A percentile compares a stretch with the other conserved stretches of the same genome.
These are phyloP conservation scores for Parazoanthus swiftii DNA, from an alignment of 92 coral and sea anemone species.

Conservation along the genomic window DNA sequence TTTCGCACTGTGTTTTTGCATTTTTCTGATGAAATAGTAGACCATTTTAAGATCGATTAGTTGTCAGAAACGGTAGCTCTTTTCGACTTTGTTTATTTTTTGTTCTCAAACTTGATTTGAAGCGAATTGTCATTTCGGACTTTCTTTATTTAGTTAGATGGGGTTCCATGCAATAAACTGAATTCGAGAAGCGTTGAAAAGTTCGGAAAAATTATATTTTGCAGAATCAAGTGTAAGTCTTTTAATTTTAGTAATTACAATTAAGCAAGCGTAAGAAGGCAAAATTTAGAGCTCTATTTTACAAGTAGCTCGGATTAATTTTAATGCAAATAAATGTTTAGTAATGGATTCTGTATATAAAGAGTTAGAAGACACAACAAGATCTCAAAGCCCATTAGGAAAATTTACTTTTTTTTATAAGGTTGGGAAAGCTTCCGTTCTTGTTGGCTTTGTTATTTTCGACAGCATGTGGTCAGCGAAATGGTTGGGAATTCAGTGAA, in stretches of 20 bases:
- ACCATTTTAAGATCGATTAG: not conserved
- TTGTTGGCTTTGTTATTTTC: not conserved
- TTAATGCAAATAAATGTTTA: not conserved
- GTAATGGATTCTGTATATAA: not conserved
- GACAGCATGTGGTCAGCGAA: not conserved
- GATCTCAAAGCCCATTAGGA: conserved; percentile 5
- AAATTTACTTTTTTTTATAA: not conserved
- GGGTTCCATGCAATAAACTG: not conserved
- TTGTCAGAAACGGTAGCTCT: not conserved
- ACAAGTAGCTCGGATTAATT: not conserved
- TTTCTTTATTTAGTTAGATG: not conserved
- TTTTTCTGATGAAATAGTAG: not conserved
- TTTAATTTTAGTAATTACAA: not conserved
- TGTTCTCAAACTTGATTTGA: not conserved
- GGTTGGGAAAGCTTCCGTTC: not conserved
- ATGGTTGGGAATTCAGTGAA: not conserved
- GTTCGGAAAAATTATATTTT: not conserved
- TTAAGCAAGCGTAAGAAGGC: not conserved
- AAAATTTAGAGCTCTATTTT: not conserved
- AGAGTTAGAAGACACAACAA: conserved; percentile 28
- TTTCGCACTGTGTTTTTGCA: not conserved
- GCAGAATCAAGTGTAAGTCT: not conserved
- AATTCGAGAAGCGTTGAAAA: not conserved
- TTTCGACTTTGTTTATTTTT: not conserved
- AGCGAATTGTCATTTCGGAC: not conserved